These are phyloP conservation scores for Butastur rufipennis DNA, from an alignment of 2,113 vertebrate species.

Conservation along the genomic window DNA sequence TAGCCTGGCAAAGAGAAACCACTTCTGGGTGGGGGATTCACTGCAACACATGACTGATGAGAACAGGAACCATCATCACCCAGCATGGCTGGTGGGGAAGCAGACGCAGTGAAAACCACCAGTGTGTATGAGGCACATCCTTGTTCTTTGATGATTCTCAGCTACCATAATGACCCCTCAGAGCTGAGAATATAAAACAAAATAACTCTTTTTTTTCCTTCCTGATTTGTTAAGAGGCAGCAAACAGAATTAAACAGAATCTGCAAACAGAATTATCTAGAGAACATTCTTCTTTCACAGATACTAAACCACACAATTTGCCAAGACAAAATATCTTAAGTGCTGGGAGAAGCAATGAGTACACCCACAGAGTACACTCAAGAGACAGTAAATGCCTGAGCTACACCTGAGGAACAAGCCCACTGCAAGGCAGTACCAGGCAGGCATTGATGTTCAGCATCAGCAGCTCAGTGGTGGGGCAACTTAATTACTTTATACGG, in stretches of 20 bases:
- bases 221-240: neutral
- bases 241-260: no score
- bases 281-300: neutral
- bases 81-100: neutral
- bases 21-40: neutral
- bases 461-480: neutral
- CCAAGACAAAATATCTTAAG: neutral
- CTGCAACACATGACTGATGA: neutral
- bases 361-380: neutral
- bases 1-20: neutral
- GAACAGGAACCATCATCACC: fast-evolving
- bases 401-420: neutral
- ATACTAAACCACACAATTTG: neutral
- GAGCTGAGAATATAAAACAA: neutral
- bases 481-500: neutral
- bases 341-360: neutral
- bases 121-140: neutral
- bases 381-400: neutral
- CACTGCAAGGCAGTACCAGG: neutral
- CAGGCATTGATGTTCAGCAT: neutral
- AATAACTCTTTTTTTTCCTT: neutral
- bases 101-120: neutral
- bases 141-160: neutral
- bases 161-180: neutral
- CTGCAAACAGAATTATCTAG: neutral